Conservation (phyloP, 2,797 vertebrate species). For the Catostomus latipinnis region DNA sequence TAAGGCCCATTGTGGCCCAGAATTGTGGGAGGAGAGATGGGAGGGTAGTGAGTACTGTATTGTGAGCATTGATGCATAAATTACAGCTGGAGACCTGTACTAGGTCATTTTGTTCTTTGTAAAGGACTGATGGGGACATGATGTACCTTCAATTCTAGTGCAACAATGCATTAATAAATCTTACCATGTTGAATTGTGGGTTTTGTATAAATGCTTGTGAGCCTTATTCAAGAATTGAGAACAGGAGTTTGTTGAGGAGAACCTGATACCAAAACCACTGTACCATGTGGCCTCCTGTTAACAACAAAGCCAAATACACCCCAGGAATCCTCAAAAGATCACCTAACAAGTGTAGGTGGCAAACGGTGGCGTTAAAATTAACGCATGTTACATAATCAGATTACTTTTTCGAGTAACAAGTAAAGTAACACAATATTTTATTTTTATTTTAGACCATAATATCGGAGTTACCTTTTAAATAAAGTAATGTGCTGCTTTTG, state of each 20-base stretch:
- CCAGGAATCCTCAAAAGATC: slow-evolving; percentile 28
- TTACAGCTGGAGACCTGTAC: not conserved
- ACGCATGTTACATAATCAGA: too few relatives aligned
- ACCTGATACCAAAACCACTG: slow-evolving; percentile 3
- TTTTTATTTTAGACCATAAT: too few relatives aligned
- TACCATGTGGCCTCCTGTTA: slow-evolving; percentile 16
- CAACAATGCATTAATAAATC: not conserved
- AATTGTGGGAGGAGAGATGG: slow-evolving; percentile 11
- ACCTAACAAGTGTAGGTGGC: slow-evolving; percentile 24
- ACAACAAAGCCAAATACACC: slow-evolving; percentile 4
- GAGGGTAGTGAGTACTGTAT: not conserved
- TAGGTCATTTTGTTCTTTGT: not conserved
- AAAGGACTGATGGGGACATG: not conserved
- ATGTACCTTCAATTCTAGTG: not conserved
- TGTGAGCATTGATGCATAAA: slow-evolving; percentile 20
- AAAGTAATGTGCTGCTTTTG: too few relatives aligned
- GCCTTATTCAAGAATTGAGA: not conserved
- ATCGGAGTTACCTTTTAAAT: too few relatives aligned
- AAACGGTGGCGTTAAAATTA: not conserved
- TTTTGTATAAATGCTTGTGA: not conserved
- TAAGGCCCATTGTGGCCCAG: slow-evolving; percentile 11
- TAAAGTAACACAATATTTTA: too few relatives aligned
- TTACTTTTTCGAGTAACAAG: too few relatives aligned
- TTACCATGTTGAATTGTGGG: not conserved
- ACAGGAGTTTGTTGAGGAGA: not conserved